A percentile compares a stretch with the other conserved stretches of the same genome.
Conservation (phyloP, 2,113 vertebrate species). For the Cyprinus carpio region DNA sequence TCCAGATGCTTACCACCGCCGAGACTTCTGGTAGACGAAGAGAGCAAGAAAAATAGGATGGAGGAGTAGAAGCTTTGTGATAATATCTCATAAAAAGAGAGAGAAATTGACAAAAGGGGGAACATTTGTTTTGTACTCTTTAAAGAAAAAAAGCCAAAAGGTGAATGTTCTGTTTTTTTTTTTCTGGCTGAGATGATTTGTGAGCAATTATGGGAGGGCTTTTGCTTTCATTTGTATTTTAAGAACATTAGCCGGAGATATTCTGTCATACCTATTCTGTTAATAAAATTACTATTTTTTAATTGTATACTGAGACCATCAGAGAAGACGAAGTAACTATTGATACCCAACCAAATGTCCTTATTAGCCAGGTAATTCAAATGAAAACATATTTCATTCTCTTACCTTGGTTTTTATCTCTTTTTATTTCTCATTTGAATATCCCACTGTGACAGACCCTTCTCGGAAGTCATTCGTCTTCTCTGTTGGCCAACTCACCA, state of each 20-base stretch:
- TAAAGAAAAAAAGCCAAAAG: not conserved
- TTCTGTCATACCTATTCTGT: constrained; percentile 44
- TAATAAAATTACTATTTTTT: constrained; percentile 41
- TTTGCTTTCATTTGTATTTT: constrained; percentile 55
- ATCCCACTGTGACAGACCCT: not conserved
- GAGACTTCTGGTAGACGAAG: constrained; percentile 89
- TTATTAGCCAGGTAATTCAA: not conserved
- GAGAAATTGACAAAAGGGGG: constrained; percentile 32
- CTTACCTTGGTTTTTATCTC: constrained; percentile 23
- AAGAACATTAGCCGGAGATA: constrained; percentile 41
- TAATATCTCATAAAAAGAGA: constrained; percentile 20
- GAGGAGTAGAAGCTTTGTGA: not conserved
- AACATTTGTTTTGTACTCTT: constrained; percentile 38
- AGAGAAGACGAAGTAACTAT: constrained; percentile 13
- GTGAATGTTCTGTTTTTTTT: constrained; percentile 8
- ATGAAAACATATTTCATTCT: not conserved
- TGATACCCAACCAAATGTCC: not conserved
- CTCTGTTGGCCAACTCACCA: constrained; percentile 33
- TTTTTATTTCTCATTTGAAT: constrained; percentile 38
- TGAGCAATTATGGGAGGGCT: constrained; percentile 39
- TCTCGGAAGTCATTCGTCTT: constrained; percentile 12
- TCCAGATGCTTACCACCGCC: constrained; percentile 90
- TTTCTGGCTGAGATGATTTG: constrained; percentile 29
- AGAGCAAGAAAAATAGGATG: not conserved
- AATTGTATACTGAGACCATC: constrained; percentile 42